Percentiles rank a stretch among this genome's conserved stretches.
phyloP scores from a whole-genome alignment of 2,888 invertebrate genomes.

The Drosophila prostipennis region DNA sequence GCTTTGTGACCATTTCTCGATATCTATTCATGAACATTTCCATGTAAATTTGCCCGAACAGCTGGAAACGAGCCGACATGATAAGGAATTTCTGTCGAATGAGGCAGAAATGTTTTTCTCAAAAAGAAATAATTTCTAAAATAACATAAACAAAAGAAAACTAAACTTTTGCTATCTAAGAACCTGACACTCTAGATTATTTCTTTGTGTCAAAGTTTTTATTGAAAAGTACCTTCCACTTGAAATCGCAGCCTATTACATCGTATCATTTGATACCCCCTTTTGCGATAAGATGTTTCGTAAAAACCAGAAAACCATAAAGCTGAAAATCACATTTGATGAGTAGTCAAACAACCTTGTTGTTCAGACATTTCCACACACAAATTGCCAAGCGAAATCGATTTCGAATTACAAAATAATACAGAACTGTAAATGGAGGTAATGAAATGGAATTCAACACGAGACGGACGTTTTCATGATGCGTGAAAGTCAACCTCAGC shows the following conservation, averaged over 20 bases:
- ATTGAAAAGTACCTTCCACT: too few species aligned
- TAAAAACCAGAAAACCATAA: conserved; percentile 19
- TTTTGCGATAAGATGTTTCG: conserved; percentile 54
- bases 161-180: background rate
- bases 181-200: background rate
- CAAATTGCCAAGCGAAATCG: conserved; percentile 56
- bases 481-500: conserved; percentile 66
- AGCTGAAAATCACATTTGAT: conserved; percentile 35
- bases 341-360: conserved; percentile 52
- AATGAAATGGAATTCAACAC: conserved; percentile 44
- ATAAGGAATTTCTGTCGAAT: conserved; percentile 21
- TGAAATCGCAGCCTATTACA: conserved; percentile 12
- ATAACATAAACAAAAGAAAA: background rate
- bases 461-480: conserved; percentile 40
- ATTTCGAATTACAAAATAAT: conserved; percentile 60
- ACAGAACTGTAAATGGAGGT: conserved; percentile 62
- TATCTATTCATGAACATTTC: conserved; percentile 19
- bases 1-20: conserved; percentile 16
- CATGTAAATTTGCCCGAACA: conserved; percentile 11
- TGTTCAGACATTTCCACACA: conserved; percentile 34
- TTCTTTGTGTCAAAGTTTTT: background rate
- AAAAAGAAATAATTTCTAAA: background rate
- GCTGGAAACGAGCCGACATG: conserved; percentile 9
- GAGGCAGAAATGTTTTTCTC: too few species aligned
- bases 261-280: conserved; percentile 18